Conservation (phyloP, 2,113 vertebrate genomes). For the Deroptyus accipitrinus region DNA sequence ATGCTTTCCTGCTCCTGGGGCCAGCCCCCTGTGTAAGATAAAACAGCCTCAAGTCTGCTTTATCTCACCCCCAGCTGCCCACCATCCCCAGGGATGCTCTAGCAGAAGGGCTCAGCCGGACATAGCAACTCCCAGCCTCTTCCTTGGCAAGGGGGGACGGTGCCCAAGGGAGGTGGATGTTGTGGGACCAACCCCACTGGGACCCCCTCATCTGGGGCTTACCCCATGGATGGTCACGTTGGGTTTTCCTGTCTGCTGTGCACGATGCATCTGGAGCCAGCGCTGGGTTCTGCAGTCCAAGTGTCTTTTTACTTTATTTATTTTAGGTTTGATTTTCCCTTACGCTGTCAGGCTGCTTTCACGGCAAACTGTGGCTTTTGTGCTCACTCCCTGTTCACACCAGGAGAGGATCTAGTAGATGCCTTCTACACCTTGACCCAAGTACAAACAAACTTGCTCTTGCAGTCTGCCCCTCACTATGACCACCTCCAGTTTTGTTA, state of each 20-base stretch:
- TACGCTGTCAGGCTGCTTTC: neutral
- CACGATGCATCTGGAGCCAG: neutral
- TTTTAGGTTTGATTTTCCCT: neutral
- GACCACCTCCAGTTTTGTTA: neutral
- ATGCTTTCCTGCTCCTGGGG: neutral
- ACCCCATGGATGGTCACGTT: rapidly evolving
- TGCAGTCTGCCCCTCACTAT: neutral
- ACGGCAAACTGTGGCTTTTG: neutral
- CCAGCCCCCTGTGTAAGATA: neutral
- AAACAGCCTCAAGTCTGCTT: slow-evolving; percentile 35
- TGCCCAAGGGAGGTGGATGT: neutral
- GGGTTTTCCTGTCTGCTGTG: neutral
- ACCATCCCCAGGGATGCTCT: rapidly evolving
- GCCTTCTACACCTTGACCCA: neutral
- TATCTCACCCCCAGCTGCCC: slow-evolving; percentile 30
- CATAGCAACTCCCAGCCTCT: neutral
- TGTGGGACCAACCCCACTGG: neutral
- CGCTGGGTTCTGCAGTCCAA: neutral
- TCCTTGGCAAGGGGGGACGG: neutral
- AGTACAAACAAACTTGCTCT: neutral
- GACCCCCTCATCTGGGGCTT: neutral
- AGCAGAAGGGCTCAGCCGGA: neutral
- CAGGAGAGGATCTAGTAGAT: neutral
- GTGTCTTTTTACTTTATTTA: neutral
- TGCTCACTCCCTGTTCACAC: neutral